A percentile compares a stretch with the other conserved stretches of the same genome.
These are phyloP conservation scores for Suricata suricatta DNA, from an alignment of 2,113 vertebrate genomes.

Conservation along the genomic window DNA sequence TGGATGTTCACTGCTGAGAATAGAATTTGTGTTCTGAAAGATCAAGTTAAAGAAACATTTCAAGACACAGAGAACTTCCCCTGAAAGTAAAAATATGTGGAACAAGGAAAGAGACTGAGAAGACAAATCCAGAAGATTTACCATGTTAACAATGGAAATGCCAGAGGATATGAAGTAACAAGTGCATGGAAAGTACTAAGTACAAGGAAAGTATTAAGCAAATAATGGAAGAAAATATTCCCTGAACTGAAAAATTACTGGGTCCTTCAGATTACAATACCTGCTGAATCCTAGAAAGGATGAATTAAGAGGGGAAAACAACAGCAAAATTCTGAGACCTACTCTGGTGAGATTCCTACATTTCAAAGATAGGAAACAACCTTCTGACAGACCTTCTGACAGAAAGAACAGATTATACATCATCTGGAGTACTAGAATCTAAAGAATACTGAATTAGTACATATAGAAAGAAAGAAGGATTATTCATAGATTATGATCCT, in stretches of 20 bases:
- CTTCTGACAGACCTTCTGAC: background rate
- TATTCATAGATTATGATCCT: background rate
- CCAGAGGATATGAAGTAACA: background rate
- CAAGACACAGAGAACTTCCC: background rate
- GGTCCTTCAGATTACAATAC: background rate
- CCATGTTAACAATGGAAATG: background rate
- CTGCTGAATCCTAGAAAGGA: background rate
- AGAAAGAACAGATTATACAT: background rate
- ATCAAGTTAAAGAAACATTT: conserved; percentile 45
- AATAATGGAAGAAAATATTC: background rate
- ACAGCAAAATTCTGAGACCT: background rate
- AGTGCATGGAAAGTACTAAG: background rate
- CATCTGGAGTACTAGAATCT: background rate
- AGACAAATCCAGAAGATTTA: background rate
- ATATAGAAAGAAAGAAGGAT: background rate
- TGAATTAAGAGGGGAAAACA: background rate
- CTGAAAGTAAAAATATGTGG: background rate
- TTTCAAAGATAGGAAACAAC: background rate
- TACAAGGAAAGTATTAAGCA: background rate
- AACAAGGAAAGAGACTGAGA: background rate
- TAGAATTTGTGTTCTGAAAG: conserved; percentile 46
- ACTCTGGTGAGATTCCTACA: background rate
- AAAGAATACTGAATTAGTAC: background rate
- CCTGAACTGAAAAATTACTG: background rate
- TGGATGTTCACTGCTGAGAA: conserved; percentile 36